phyloP scores from a whole-genome alignment of 2,888 invertebrate genomes.

The Argynnis bischoffii region DNA sequence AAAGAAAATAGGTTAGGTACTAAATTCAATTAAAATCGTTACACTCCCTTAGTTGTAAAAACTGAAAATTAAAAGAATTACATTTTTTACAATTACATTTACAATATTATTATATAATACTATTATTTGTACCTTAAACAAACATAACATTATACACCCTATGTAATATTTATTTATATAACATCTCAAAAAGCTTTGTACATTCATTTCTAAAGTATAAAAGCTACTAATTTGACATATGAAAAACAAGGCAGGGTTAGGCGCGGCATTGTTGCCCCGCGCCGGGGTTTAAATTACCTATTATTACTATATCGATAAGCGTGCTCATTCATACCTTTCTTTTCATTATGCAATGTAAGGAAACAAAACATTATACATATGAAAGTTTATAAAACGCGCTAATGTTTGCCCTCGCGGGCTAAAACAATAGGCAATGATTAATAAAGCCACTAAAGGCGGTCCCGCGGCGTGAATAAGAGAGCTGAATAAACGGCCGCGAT shows the following conservation, averaged over 20 bases:
- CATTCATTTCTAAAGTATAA: constrained; percentile 12
- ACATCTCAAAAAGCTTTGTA: neutral
- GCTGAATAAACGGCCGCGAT: too few relatives aligned
- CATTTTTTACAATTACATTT: too few relatives aligned
- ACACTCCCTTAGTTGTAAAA: too few relatives aligned
- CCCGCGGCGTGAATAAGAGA: neutral
- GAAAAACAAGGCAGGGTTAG: neutral
- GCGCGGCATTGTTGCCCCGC: neutral
- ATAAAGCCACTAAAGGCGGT: constrained; percentile 23
- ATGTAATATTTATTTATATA: too few relatives aligned
- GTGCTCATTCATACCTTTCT: constrained; percentile 19
- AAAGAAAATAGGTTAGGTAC: too few relatives aligned
- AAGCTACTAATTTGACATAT: neutral
- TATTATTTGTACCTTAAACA: too few relatives aligned
- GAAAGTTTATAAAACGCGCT: constrained; percentile 19
- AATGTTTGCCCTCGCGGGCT: constrained; percentile 26
- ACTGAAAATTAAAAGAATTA: too few relatives aligned
- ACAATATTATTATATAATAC: too few relatives aligned
- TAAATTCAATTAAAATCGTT: too few relatives aligned
- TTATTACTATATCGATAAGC: constrained; percentile 9
- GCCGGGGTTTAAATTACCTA: constrained; percentile 3
- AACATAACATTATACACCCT: too few relatives aligned
- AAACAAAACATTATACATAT: constrained; percentile 21
- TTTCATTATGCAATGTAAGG: constrained; percentile 15
- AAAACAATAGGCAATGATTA: constrained; percentile 32